Conservation (phyloP, 2,797 vertebrate species). For the Onychomys arenicola region DNA sequence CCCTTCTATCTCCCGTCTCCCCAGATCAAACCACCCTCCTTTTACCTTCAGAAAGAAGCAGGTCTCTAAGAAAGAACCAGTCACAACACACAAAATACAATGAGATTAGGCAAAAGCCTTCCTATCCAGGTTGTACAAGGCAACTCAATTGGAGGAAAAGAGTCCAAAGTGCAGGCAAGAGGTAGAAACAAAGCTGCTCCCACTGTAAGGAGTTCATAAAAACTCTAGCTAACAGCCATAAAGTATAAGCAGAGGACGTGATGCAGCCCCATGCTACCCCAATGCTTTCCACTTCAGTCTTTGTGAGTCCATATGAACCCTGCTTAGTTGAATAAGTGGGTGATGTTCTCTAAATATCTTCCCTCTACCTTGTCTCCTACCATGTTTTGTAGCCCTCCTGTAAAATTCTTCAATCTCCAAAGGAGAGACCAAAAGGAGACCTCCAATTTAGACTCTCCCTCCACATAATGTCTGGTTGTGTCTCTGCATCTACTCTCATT, state of each 20-base stretch:
- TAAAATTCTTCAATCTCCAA: neutral
- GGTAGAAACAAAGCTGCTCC: neutral
- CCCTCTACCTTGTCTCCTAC: neutral
- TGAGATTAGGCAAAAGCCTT: neutral
- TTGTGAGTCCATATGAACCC: neutral
- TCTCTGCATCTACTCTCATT: neutral
- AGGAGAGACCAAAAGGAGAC: too few relatives aligned
- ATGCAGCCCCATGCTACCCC: neutral
- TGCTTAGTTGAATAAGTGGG: neutral
- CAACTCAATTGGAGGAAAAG: neutral
- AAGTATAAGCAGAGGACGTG: neutral
- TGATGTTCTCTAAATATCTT: neutral
- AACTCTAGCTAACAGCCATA: neutral
- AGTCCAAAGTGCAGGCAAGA: neutral
- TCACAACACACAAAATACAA: neutral
- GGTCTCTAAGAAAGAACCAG: neutral
- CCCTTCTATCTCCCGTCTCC: rapidly evolving
- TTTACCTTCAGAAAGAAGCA: neutral
- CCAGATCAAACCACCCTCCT: neutral
- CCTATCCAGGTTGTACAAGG: too few relatives aligned
- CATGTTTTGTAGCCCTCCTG: neutral
- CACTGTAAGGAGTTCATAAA: neutral
- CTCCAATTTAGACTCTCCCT: neutral
- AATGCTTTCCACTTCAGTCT: neutral
- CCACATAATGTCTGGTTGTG: neutral